These are phyloP conservation scores for Drosophila ezoana DNA, from an alignment of 2,888 invertebrate genomes.

Conservation along the genomic window DNA sequence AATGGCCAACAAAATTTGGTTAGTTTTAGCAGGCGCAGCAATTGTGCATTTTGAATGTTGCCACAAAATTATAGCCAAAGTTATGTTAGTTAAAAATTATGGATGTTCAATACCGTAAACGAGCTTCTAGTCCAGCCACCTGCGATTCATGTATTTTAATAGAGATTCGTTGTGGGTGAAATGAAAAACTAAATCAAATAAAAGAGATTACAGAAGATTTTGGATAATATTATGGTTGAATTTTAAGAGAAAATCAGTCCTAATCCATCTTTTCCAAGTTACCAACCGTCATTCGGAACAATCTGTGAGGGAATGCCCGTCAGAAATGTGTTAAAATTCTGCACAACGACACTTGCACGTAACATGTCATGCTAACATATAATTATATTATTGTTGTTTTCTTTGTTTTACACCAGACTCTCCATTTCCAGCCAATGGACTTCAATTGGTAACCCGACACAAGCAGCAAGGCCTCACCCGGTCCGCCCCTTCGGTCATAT, in stretches of 20 bases:
- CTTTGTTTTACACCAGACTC: slow-evolving; percentile 50
- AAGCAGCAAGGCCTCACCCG: slow-evolving; percentile 18
- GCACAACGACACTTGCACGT: slow-evolving; percentile 65
- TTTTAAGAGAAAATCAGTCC: too few relatives aligned
- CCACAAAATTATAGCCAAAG: slow-evolving; percentile 42
- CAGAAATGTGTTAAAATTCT: slow-evolving; percentile 62
- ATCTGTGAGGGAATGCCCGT: neutral
- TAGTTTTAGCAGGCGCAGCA: slow-evolving; percentile 28
- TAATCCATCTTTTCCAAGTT: too few relatives aligned
- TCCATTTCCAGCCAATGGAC: slow-evolving; percentile 12
- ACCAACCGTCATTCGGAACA: neutral
- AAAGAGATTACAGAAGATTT: neutral
- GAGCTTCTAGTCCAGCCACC: neutral
- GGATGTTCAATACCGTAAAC: neutral
- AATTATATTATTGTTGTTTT: slow-evolving; percentile 70
- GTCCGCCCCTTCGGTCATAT: slow-evolving; percentile 36
- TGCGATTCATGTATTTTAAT: neutral
- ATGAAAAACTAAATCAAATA: neutral
- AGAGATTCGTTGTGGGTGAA: too few relatives aligned
- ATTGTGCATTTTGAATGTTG: slow-evolving; percentile 34
- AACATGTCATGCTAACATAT: slow-evolving; percentile 73
- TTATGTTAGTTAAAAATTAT: slow-evolving; percentile 29
- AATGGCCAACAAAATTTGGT: slow-evolving; percentile 2
- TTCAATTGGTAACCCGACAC: slow-evolving; percentile 21
- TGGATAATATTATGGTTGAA: too few relatives aligned